phyloP scores from a whole-genome alignment of 1,140 invertebrate genomes.

The Rhyzopertha dominica region DNA sequence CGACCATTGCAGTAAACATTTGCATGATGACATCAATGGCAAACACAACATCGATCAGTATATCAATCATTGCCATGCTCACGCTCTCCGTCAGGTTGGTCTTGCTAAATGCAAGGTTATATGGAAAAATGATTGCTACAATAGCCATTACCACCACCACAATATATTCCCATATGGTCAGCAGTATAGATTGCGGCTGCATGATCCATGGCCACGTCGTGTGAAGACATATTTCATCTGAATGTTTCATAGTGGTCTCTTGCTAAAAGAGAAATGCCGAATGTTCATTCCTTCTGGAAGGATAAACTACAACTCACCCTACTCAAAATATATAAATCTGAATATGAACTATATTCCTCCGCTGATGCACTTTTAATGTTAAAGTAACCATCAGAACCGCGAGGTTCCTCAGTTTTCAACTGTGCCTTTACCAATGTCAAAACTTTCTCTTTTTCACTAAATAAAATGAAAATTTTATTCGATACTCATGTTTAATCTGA shows the following conservation, averaged over 20 bases:
- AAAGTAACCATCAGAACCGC: neutral
- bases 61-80: neutral
- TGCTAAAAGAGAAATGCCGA: constrained; percentile 3
- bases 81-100: neutral
- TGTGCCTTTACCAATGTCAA: neutral
- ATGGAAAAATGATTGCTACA: constrained; percentile 13
- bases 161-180: constrained; percentile 12
- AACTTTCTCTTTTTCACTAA: constrained; percentile 1
- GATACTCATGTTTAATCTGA: no score
- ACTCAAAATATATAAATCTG: constrained; percentile 7
- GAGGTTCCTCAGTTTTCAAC: constrained; percentile 1
- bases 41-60: constrained; percentile 3
- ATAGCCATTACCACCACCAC: neutral
- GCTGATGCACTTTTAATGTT: neutral
- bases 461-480: neutral
- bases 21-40: constrained; percentile 10
- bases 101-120: constrained; percentile 2
- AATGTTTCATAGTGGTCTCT: constrained; percentile 5
- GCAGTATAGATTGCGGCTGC: constrained; percentile 10
- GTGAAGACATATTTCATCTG: constrained; percentile 11
- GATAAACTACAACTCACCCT: constrained; percentile 5
- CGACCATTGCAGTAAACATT: constrained; percentile 12
- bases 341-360: neutral
- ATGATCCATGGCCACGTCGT: constrained; percentile 16
- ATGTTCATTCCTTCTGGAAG: neutral